These are phyloP conservation scores for Aphyosemion australe DNA, from an alignment of 2,113 vertebrate species.

Conservation along the genomic window DNA sequence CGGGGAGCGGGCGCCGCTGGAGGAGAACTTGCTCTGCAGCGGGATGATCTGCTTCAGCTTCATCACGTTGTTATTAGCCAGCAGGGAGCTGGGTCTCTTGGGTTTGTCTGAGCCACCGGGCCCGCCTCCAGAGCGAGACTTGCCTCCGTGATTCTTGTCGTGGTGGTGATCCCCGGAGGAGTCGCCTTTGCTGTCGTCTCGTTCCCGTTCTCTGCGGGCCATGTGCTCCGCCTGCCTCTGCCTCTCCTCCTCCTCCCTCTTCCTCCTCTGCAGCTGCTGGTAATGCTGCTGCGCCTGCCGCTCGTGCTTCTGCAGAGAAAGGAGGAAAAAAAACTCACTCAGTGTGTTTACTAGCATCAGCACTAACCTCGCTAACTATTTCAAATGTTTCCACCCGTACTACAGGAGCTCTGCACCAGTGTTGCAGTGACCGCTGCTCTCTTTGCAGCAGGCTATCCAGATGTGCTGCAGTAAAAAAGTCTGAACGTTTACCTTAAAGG, in stretches of 20 bases:
- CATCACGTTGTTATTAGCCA: conserved; percentile 96
- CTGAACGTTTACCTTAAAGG: conserved; percentile 86
- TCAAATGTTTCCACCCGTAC: conserved; percentile 24
- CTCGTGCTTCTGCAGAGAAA: conserved; percentile 88
- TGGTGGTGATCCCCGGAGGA: conserved; percentile 79
- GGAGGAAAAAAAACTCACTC: conserved; percentile 23
- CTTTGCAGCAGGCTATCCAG: no score
- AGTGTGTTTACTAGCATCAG: conserved; percentile 39
- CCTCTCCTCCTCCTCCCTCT: conserved; percentile 93
- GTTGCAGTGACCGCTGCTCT: neutral
- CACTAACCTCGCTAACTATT: conserved; percentile 29
- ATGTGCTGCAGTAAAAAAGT: neutral
- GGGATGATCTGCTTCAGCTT: conserved; percentile 98
- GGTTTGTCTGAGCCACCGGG: conserved; percentile 83
- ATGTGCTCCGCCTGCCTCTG: conserved; percentile 92
- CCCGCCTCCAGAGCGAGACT: conserved; percentile 76
- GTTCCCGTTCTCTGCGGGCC: conserved; percentile 86
- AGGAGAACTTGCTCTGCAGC: conserved; percentile 91
- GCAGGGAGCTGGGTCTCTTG: conserved; percentile 90
- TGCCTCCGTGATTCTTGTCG: conserved; percentile 84
- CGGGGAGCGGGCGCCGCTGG: conserved; percentile 82
- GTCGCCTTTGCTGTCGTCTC: conserved; percentile 80
- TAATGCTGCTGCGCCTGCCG: conserved; percentile 95
- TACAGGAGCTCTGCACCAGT: conserved; percentile 11
- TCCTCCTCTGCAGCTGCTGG: conserved; percentile 94